Conservation (phyloP, 2,797 vertebrate species). For the Poecile montanus region DNA sequence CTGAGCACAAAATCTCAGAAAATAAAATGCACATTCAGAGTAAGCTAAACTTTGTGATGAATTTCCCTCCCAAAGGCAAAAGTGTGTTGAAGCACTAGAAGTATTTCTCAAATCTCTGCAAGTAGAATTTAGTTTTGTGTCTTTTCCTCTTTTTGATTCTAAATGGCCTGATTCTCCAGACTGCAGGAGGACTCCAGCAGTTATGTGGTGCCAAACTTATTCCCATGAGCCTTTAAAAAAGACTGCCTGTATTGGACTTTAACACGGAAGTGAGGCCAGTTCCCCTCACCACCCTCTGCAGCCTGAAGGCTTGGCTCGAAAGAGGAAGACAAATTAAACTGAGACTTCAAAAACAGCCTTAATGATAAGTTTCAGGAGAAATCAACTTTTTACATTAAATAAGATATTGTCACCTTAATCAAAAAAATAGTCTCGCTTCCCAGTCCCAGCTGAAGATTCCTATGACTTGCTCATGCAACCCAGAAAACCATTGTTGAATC, state of each 20-base stretch:
- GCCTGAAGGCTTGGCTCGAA: neutral
- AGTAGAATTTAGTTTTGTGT: neutral
- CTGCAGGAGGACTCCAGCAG: neutral
- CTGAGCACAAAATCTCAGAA: neutral
- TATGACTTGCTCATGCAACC: neutral
- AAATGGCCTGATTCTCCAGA: neutral
- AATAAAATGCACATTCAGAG: neutral
- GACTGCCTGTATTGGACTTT: neutral
- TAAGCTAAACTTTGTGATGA: neutral
- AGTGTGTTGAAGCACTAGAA: neutral
- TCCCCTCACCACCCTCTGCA: neutral
- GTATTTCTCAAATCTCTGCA: neutral
- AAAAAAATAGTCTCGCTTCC: neutral
- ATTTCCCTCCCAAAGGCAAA: neutral
- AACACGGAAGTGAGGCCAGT: neutral
- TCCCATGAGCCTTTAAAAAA: neutral
- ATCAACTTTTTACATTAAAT: neutral
- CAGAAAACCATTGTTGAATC: neutral
- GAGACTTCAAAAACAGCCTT: neutral
- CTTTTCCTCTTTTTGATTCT: neutral
- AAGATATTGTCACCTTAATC: neutral
- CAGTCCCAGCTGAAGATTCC: neutral
- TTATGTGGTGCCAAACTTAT: neutral
- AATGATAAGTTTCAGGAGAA: constrained; percentile 1
- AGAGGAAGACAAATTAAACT: neutral